Base-by-base conservation (phyloP, 2,888 invertebrate genomes). In the Biston stratarius region DNA sequence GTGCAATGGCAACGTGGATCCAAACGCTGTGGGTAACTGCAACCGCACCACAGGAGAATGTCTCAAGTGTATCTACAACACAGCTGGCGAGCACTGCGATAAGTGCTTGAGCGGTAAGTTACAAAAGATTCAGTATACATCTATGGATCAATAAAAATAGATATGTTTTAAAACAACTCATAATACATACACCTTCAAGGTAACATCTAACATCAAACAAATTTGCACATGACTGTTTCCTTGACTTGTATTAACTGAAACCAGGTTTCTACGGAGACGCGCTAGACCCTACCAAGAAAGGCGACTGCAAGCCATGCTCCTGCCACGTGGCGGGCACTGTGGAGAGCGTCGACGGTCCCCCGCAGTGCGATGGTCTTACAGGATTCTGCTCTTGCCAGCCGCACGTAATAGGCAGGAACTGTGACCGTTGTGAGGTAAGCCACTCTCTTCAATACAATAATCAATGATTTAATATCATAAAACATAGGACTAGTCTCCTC, bases 21-120 rank as follows among this genome's bases (percentile, higher is more conserved):
- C 96, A 0, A 99, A 99, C 86, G 99, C 98, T 1, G 98, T 99
- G 9, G 98, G 98, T 51, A 99, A 99, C 90, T 99, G 99, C 86
- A 97, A 99, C 89, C 95, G 98, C n/a, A 97, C 97, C 0, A 97
- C 97, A 6, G 99, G 99, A 15, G 97, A 98, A 83, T 99, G 99
- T 91, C 93, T 98, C 52, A 99, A 99, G 89, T 99, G 99, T 88
- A 98, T 99, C 74, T 97, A 98, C 89, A 98, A 98, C 82, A 99
- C 99, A 0, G 98, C 96, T 49, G 99, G 99, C 0, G 94, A 95
- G 49, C 96, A 97, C 83, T 99, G 99, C 85, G 99, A 99, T 75
- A 96, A 96, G 79, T 99, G 99, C 91, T 92, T 98, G 75, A 96
- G 97, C 69, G 99, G 99, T 95, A 90, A 82, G 90, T 38, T 0